These are phyloP conservation scores for Ectemnius lituratus DNA, from an alignment of 2,888 invertebrate genomes.

Conservation along the genomic window DNA sequence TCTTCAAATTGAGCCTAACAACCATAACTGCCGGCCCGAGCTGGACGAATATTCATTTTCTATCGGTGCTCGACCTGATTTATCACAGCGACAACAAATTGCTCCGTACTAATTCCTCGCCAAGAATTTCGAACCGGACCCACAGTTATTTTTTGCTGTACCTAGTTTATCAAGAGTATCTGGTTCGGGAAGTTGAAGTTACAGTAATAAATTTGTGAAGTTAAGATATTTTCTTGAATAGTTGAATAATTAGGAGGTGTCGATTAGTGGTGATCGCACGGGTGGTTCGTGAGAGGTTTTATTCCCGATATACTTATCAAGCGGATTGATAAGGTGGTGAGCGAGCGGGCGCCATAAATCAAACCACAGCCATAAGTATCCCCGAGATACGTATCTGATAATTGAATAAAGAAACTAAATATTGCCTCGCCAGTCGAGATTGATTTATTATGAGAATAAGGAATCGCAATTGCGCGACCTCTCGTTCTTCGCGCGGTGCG, in stretches of 20 bases:
- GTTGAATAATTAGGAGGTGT: too few relatives aligned
- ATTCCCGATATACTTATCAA: conserved; percentile 33
- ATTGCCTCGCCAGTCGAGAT: conserved; percentile 36
- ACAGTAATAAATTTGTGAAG: too few relatives aligned
- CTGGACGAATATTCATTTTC: conserved; percentile 45
- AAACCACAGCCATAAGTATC: conserved; percentile 32
- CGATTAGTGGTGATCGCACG: not conserved
- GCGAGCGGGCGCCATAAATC: conserved; percentile 46
- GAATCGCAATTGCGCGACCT: conserved; percentile 41
- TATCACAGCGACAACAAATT: conserved; percentile 56
- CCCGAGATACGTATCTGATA: conserved; percentile 46
- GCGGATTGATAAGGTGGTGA: conserved; percentile 39
- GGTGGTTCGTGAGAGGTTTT: not conserved
- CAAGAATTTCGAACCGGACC: too few relatives aligned
- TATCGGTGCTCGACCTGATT: conserved; percentile 40
- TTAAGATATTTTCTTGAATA: too few relatives aligned
- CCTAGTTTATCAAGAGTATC: too few relatives aligned
- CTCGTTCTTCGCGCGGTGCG: not conserved
- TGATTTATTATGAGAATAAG: conserved; percentile 54
- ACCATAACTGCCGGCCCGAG: conserved; percentile 42
- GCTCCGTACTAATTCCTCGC: conserved; percentile 32
- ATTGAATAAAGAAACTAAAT: conserved; percentile 56
- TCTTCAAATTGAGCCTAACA: conserved; percentile 46
- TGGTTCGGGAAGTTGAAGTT: too few relatives aligned
- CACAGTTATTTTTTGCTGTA: too few relatives aligned